phyloP scores from a whole-genome alignment of 1,140 invertebrate genomes.

The Dolichoris vasculosae region DNA sequence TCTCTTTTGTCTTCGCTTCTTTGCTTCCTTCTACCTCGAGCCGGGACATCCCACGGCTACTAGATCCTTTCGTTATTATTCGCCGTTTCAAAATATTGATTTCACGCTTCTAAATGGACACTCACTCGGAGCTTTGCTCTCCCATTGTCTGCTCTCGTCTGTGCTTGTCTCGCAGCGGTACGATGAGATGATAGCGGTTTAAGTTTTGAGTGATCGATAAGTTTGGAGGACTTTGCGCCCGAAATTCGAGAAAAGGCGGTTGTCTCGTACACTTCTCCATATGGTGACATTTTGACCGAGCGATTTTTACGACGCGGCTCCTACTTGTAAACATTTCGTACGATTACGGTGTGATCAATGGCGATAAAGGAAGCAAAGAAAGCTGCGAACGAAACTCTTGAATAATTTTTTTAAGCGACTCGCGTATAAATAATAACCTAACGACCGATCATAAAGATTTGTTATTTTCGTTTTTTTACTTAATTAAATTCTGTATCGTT shows the following conservation, averaged over 20 bases:
- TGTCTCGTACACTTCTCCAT: too few species aligned
- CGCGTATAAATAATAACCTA: not conserved
- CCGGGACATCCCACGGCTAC: not conserved
- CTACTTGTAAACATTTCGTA: not conserved
- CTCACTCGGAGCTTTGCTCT: not conserved
- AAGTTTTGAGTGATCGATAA: too few species aligned
- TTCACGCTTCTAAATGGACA: constrained; percentile 36
- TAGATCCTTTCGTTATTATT: constrained; percentile 1
- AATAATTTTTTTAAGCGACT: not conserved
- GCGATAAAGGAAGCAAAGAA: not conserved
- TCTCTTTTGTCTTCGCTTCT: constrained; percentile 41
- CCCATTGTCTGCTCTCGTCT: not conserved
- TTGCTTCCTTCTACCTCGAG: constrained; percentile 48
- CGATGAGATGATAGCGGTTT: too few species aligned
- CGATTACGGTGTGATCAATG: not conserved
- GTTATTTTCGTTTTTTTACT: not conserved
- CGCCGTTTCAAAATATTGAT: constrained; percentile 46
- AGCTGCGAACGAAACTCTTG: not conserved
- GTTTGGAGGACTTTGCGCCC: too few species aligned
- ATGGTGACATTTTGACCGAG: too few species aligned
- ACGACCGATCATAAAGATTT: not conserved
- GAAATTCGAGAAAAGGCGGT: not conserved
- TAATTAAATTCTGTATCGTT: not conserved
- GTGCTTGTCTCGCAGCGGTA: not conserved
- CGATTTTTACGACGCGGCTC: too few species aligned